Conservation (phyloP, 2,797 vertebrate genomes). For the Pseudochromis fuscus region DNA sequence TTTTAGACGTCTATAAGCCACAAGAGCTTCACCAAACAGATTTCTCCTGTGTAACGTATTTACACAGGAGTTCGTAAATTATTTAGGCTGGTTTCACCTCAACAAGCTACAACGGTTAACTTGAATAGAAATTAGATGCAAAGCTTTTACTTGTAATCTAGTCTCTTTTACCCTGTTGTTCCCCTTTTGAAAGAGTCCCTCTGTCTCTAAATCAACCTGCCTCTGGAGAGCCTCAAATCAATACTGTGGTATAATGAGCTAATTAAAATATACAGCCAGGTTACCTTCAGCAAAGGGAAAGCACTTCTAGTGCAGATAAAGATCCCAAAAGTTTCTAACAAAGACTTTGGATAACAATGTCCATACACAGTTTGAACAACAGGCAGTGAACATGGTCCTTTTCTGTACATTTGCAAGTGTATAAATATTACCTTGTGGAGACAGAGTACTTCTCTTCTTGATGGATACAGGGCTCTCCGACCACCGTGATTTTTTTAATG, state of each 20-base stretch:
- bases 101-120: not conserved
- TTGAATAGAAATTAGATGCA: not conserved
- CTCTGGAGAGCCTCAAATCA: constrained; percentile 49
- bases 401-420: constrained; percentile 9
- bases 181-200: constrained; percentile 24
- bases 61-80: not conserved
- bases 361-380: constrained; percentile 10
- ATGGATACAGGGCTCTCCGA: constrained; percentile 86
- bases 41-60: too few species aligned
- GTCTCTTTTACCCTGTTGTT: not conserved
- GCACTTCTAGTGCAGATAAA: constrained; percentile 1
- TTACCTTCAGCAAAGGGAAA: constrained; percentile 33
- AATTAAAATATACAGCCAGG: constrained; percentile 50
- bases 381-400: not conserved
- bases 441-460: constrained; percentile 89
- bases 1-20: not conserved
- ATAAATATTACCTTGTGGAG: constrained; percentile 89
- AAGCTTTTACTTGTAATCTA: not conserved
- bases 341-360: constrained; percentile 8
- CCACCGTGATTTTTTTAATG: constrained; percentile 90
- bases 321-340: constrained; percentile 18
- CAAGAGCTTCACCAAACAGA: not conserved
- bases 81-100: not conserved
- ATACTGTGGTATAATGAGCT: constrained; percentile 61
- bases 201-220: constrained; percentile 32